A percentile compares a stretch with the other conserved stretches of the same genome.
Evolutionary conservation across 2,113 vertebrate species (phyloP).

Genomic region (Dascyllus trimaculatus): DNA sequence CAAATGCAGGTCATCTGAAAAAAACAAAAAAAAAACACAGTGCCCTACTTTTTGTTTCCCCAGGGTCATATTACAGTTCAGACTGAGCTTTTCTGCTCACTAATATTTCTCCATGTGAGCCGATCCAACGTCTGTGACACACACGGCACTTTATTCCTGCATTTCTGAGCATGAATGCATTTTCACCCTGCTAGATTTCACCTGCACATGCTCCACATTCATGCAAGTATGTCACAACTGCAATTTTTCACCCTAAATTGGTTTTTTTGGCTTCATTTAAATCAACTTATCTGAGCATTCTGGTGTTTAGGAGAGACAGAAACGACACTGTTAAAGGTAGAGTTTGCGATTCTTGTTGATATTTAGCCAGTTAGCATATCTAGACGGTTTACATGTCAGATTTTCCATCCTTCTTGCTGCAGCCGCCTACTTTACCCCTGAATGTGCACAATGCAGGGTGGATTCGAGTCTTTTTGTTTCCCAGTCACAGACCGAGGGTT

Average conservation of each 20-base stretch:
- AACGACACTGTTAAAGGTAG: background rate
- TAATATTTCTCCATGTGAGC: slow-evolving; percentile 23
- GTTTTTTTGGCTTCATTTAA: background rate
- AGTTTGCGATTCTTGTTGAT: too few relatives aligned
- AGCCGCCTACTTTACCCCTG: too few relatives aligned
- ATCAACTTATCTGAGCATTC: background rate
- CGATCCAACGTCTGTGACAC: slow-evolving; percentile 10
- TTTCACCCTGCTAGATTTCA: background rate
- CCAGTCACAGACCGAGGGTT: too few relatives aligned
- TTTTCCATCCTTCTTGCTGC: too few relatives aligned
- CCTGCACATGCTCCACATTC: background rate
- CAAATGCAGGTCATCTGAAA: slow-evolving; percentile 22
- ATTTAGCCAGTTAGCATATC: too few relatives aligned
- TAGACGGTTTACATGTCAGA: too few relatives aligned
- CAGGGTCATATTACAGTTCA: slow-evolving; percentile 41
- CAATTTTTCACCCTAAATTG: too few relatives aligned
- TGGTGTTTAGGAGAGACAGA: background rate
- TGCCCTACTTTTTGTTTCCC: slow-evolving; percentile 10
- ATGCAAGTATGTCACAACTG: too few relatives aligned
- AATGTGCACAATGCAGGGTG: too few relatives aligned
- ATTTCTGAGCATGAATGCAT: background rate
- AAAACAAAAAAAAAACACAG: background rate
- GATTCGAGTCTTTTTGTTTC: too few relatives aligned
- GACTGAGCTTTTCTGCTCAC: slow-evolving; percentile 22
- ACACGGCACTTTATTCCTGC: slow-evolving; percentile 5